phyloP scores from a whole-genome alignment of 1,140 invertebrate genomes.

The Cydia pomonella region DNA sequence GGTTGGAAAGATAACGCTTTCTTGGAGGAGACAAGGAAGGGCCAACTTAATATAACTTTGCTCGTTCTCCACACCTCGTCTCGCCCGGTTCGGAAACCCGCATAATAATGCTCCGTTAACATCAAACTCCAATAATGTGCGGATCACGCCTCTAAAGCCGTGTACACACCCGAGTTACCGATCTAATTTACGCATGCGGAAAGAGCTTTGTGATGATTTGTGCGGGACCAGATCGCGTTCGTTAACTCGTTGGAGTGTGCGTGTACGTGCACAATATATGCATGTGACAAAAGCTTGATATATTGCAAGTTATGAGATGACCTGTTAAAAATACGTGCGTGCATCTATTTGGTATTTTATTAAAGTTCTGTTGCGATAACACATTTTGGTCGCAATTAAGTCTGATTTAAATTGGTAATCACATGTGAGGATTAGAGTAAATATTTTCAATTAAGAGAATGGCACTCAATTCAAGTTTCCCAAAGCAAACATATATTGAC shows the following conservation, averaged over 20 bases:
- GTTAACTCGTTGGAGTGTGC: slow-evolving; percentile 15
- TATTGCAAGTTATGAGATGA: neutral
- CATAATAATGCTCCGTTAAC: slow-evolving; percentile 63
- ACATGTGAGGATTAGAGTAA: too few species aligned
- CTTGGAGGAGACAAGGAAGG: slow-evolving; percentile 46
- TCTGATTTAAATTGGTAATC: too few species aligned
- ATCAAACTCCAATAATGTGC: slow-evolving; percentile 56
- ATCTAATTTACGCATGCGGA: slow-evolving; percentile 27
- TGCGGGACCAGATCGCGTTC: neutral
- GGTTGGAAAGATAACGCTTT: slow-evolving; percentile 62
- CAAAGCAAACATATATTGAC: too few species aligned
- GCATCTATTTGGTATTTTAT: too few species aligned
- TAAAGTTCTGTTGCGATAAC: too few species aligned
- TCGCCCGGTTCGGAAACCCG: slow-evolving; percentile 57
- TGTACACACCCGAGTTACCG: slow-evolving; percentile 21
- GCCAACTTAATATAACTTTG: slow-evolving; percentile 75
- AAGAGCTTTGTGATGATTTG: slow-evolving; percentile 31
- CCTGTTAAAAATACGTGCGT: neutral
- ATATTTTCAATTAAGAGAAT: too few species aligned
- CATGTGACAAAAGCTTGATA: neutral
- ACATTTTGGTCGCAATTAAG: too few species aligned
- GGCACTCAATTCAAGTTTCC: too few species aligned
- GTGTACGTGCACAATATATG: neutral
- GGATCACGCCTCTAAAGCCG: slow-evolving; percentile 49
- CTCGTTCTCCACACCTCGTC: slow-evolving; percentile 65